Base-by-base conservation (phyloP, 2,888 invertebrate species). In the Mythimna pallens region DNA sequence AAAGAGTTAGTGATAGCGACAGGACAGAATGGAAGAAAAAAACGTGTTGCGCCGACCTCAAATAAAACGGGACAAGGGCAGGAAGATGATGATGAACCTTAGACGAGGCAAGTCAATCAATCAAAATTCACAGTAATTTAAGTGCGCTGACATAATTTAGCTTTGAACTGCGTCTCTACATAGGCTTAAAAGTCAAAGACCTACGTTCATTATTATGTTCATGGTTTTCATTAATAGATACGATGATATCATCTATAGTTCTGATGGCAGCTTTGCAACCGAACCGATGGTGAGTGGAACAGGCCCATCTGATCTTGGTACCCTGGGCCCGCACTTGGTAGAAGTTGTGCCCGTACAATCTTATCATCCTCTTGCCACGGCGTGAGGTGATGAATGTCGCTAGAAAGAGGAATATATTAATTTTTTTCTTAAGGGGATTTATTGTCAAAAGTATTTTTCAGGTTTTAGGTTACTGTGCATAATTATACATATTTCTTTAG, bases 211-310 rank as follows among this genome's bases (percentile, higher is more conserved):
- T 1, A n/a, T 22, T 40, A 65, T 88, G 89, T 59, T 79, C 81
- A 70, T 90, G 89, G 2, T 77, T 66, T 9, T 83, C 79, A 69
- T 85, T 88, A 6, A 83, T 40, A 8, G 77, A 74, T 1, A 91
- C 82, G 9, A 92, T 89, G 36, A 87, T 78, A 36, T 91, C 87
- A 20, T 91, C 87, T 0, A 90, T 57, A 0, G 93, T 92, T 61
- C 85, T 85, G 40, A 93, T 82, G 4, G 87, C 85, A 0, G 92
- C 93, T 20, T 82, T 82, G 78, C 93, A 93, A 0, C 92, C 91
- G 5, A 73, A 83, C 40, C 87, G 80, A 57, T 89, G 88, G 76
- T 93, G 91, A 1, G 93, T 92, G 3, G 93, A 92, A 76, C 93
- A 93, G 2, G 85, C 86, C 93, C 93, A 93, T n/a, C 91, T 82